A percentile compares a stretch with the other conserved stretches of the same genome.
Conservation (phyloP, 35 echinoderm and acorn worm species). For the Acanthaster planci region DNA sequence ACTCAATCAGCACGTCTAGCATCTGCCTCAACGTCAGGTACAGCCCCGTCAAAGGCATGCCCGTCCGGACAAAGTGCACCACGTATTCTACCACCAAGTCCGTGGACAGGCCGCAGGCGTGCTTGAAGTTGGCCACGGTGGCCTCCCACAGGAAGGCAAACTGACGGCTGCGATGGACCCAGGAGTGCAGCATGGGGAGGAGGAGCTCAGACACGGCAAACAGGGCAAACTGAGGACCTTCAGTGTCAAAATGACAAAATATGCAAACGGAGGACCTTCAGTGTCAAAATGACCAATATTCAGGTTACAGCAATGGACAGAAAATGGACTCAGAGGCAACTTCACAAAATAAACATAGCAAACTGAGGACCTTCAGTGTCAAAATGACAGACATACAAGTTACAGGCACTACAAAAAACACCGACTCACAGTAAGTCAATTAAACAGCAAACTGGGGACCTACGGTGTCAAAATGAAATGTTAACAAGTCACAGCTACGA, state of each 20-base stretch:
- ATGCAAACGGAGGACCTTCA: too few relatives aligned
- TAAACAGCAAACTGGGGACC: too few relatives aligned
- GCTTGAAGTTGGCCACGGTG: slow-evolving; percentile 95
- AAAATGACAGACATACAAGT: too few relatives aligned
- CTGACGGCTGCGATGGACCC: slow-evolving; percentile 86
- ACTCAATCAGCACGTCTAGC: slow-evolving; percentile 91
- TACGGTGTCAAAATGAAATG: too few relatives aligned
- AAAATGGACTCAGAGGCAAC: too few relatives aligned
- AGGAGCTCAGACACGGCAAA: slow-evolving; percentile 90
- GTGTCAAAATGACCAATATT: neutral
- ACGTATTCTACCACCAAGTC: slow-evolving; percentile 92
- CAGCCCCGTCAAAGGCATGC: slow-evolving; percentile 50
- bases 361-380: slow-evolving; percentile 78
- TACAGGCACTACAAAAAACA: too few relatives aligned
- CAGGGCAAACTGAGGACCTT: slow-evolving; percentile 87
- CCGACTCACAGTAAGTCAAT: too few relatives aligned
- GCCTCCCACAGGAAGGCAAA: slow-evolving; percentile 86
- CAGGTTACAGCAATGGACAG: neutral
- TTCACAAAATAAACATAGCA: slow-evolving; percentile 88
- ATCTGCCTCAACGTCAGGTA: slow-evolving; percentile 84
- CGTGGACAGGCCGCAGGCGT: slow-evolving; percentile 90
- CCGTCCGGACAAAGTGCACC: slow-evolving; percentile 46
- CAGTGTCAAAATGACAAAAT: too few relatives aligned
- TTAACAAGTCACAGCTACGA: neutral
- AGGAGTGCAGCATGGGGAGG: slow-evolving; percentile 92